phyloP scores from a whole-genome alignment of 2,113 vertebrate genomes.

The Aleadryas rufinucha region DNA sequence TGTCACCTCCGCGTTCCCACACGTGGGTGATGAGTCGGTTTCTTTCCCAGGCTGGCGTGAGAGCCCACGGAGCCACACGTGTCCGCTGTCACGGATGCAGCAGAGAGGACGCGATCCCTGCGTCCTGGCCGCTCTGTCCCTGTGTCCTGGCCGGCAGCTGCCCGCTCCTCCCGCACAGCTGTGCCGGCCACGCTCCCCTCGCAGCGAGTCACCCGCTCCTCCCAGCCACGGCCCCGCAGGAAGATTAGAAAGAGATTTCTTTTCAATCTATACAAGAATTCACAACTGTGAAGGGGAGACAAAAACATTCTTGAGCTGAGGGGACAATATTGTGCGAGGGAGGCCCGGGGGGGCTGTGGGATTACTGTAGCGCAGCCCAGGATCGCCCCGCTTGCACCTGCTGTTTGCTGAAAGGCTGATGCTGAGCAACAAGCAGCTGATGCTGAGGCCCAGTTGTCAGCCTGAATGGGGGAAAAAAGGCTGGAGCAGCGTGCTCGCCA shows the following conservation, averaged over 20 bases:
- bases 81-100: neutral
- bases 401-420: slow-evolving; percentile 61
- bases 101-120: neutral
- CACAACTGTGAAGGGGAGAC: slow-evolving; percentile 50
- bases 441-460: slow-evolving; percentile 51
- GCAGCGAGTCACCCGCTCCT: neutral
- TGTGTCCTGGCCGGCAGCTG: neutral
- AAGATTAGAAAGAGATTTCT: slow-evolving; percentile 13
- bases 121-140: neutral
- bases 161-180: neutral
- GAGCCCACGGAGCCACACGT: rapidly evolving
- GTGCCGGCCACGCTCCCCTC: neutral
- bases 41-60: neutral
- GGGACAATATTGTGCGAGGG: slow-evolving; percentile 26
- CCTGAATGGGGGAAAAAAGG: slow-evolving; percentile 25
- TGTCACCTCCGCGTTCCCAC: neutral
- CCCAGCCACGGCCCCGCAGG: neutral
- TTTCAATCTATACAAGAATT: slow-evolving; percentile 44
- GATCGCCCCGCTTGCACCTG: slow-evolving; percentile 53
- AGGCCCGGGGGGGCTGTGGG: neutral
- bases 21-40: neutral
- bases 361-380: slow-evolving; percentile 21
- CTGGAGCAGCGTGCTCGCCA: neutral
- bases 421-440: slow-evolving; percentile 57
- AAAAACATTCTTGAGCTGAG: slow-evolving; percentile 60